These are phyloP conservation scores for Actinopyga echinites DNA, from an alignment of 53 echinoderm and acorn worm species.

Conservation along the genomic window DNA sequence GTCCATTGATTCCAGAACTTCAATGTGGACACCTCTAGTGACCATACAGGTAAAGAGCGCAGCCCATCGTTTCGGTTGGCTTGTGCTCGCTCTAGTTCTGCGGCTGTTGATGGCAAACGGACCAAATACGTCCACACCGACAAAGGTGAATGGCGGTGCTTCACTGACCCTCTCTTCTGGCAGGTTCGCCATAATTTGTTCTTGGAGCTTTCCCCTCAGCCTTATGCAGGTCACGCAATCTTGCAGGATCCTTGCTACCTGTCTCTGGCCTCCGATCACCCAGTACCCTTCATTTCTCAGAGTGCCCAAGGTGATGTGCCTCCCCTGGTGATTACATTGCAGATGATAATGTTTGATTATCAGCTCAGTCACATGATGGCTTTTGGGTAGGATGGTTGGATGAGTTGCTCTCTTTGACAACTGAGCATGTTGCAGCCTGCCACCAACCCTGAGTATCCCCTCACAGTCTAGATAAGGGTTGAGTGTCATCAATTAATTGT, in stretches of 20 bases:
- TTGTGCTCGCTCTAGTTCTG: slow-evolving; percentile 32
- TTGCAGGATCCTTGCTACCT: slow-evolving; percentile 30
- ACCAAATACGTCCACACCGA: slow-evolving; percentile 51
- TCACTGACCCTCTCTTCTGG: slow-evolving; percentile 43
- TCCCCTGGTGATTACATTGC: slow-evolving; percentile 45
- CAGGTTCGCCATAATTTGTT: slow-evolving; percentile 48
- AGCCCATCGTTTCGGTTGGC: slow-evolving; percentile 48
- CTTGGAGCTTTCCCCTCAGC: slow-evolving; percentile 16
- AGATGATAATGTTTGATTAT: slow-evolving; percentile 45
- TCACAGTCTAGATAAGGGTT: slow-evolving; percentile 50
- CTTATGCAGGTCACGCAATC: slow-evolving; percentile 2
- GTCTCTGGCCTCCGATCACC: slow-evolving; percentile 50
- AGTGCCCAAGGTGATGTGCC: slow-evolving; percentile 49
- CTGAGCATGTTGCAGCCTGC: slow-evolving; percentile 44
- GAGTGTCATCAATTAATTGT: slow-evolving; percentile 46
- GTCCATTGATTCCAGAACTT: slow-evolving; percentile 52
- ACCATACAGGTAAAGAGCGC: slow-evolving; percentile 54
- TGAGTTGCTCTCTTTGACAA: slow-evolving; percentile 32
- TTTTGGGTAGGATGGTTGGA: slow-evolving; percentile 54
- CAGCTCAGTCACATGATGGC: slow-evolving; percentile 40
- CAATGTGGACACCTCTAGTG: slow-evolving; percentile 50
- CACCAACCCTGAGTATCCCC: slow-evolving; percentile 49
- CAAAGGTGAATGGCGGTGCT: slow-evolving; percentile 50
- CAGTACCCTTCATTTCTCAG: slow-evolving; percentile 50
- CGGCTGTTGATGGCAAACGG: slow-evolving; percentile 35